Evolutionary conservation across 2,113 vertebrate genomes (phyloP), one percentile per base, ranked within the genome.

Genomic region (Ctenodactylus gundi): DNA sequence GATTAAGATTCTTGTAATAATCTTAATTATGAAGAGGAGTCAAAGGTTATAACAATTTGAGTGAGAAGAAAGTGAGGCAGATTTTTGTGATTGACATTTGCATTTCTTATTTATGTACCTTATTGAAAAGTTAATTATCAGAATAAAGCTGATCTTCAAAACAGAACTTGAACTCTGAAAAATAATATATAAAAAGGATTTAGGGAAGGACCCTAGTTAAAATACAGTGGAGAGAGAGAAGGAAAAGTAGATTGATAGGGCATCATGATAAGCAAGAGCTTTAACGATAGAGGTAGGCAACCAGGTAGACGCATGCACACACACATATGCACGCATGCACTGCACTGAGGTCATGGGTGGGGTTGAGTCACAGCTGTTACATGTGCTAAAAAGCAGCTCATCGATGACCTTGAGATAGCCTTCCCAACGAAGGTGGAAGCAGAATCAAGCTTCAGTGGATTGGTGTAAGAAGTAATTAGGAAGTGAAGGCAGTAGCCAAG

Each of bases 121-220:
- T 83, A 87, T 76, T 87, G 78, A 77, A 91, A 88, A 91, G 34
- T 77, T 91, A 87, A 41, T 87, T 70, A 75, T 88, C 23, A 68
- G 6, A 73, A 58, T 73, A 41, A 90, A 82, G 12, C 44, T 90
- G 25, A 75, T 68, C 68, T 31, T 83, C 91, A 73, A 92, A 85
- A 85, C 25, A 81, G 64, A 84, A 44, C 57, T 83, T 96, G 68
- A 91, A 82, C 58, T 95, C 67, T 88, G 46, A 27, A 92, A 97
- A 94, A 27, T 80, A 75, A 11, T 73, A 8, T 75, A 44, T 75
- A 78, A 85, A 62, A 31, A 88, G 20, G 41, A 21, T 34, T 62
- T 93, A 82, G 46, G 67, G 78, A 67, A 17, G 27, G 18, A 75
- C 31, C 4, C 25, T 57, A 68, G 57, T 92, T 97, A 73, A 93